phyloP scores from a whole-genome alignment of 2,113 vertebrate species.

The Psilopsiagon aurifrons region DNA sequence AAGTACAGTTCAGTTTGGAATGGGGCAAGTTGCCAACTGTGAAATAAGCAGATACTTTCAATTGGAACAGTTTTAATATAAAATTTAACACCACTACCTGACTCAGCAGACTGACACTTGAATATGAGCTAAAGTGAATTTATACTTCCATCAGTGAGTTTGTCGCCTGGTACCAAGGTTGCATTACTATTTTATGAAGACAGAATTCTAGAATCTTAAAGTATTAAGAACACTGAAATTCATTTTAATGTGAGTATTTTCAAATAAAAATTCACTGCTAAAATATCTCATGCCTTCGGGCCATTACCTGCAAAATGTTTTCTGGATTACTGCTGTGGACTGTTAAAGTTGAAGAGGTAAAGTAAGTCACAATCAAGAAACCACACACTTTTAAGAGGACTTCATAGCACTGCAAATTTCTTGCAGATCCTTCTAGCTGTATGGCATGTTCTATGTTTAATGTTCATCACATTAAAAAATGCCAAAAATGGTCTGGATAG shows the following conservation, averaged over 20 bases:
- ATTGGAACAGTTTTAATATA: not conserved
- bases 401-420: not conserved
- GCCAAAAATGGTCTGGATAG: not conserved
- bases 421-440: not conserved
- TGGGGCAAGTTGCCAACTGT: not conserved
- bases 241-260: not conserved
- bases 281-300: not conserved
- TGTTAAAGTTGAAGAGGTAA: slow-evolving; percentile 5
- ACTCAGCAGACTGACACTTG: not conserved
- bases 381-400: not conserved
- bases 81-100: not conserved
- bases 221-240: not conserved
- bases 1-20: not conserved
- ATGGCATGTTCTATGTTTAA: not conserved
- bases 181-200: slow-evolving; percentile 11
- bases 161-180: not conserved
- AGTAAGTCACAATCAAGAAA: slow-evolving; percentile 4
- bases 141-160: not conserved
- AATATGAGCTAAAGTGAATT: not conserved
- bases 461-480: not conserved
- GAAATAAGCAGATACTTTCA: not conserved
- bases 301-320: not conserved
- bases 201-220: not conserved
- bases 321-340: not conserved
- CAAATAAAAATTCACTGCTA: slow-evolving; percentile 27